Conservation (phyloP, 2,888 invertebrate genomes). For the Netelia inedita region DNA sequence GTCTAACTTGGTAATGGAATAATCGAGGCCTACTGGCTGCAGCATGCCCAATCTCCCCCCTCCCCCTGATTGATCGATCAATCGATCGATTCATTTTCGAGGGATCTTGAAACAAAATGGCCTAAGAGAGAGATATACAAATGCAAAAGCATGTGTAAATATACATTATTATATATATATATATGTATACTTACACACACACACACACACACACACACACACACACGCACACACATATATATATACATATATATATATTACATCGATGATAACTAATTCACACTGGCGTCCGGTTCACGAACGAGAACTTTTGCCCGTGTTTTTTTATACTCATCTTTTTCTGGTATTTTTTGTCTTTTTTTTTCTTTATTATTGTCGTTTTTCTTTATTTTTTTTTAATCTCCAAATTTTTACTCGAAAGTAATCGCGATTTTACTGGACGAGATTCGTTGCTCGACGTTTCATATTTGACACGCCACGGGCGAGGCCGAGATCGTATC, state of each 20-base stretch:
- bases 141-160: conserved; percentile 64
- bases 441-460: conserved; percentile 42
- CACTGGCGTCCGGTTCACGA: conserved; percentile 51
- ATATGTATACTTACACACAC: too few species aligned
- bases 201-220: too few species aligned
- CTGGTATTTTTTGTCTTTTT: conserved; percentile 16
- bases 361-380: background rate
- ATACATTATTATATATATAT: conserved; percentile 47
- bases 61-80: conserved; percentile 19
- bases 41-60: conserved; percentile 9
- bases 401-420: background rate
- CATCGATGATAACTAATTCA: conserved; percentile 46
- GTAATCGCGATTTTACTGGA: background rate
- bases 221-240: too few species aligned
- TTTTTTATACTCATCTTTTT: conserved; percentile 42
- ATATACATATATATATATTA: conserved; percentile 43
- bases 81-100: conserved; percentile 12
- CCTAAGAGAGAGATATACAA: conserved; percentile 54
- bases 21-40: conserved; percentile 11
- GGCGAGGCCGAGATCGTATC: conserved; percentile 65
- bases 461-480: conserved; percentile 46
- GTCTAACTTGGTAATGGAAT: conserved; percentile 37
- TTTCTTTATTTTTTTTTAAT: conserved; percentile 18
- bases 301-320: conserved; percentile 20
- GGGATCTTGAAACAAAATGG: conserved; percentile 17